Percentiles rank a stretch among this genome's conserved stretches.
Evolutionary conservation across 2,113 vertebrate species (phyloP).

Genomic region (Pedetes capensis): DNA sequence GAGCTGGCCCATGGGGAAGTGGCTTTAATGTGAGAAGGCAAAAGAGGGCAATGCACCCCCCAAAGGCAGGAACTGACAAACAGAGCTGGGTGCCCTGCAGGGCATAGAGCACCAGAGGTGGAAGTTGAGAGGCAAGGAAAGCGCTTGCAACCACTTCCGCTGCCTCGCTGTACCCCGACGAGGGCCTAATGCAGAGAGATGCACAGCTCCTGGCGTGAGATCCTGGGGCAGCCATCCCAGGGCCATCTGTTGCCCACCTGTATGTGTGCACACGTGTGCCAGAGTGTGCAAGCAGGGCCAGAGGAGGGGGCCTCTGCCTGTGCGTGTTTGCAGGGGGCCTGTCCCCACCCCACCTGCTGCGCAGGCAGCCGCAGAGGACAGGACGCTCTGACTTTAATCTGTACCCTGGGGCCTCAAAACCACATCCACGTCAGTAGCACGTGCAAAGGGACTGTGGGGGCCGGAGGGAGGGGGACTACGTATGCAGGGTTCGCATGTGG

Average conservation of each 20-base stretch:
- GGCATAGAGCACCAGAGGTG: neutral
- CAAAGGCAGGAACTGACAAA: neutral
- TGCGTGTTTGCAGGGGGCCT: neutral
- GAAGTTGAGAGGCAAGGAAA: neutral
- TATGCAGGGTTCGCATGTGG: neutral
- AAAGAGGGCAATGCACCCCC: neutral
- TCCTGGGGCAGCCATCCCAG: neutral
- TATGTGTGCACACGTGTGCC: too few relatives aligned
- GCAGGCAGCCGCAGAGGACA: slow-evolving; percentile 13
- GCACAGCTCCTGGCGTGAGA: neutral
- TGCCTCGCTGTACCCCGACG: neutral
- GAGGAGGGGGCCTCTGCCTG: neutral
- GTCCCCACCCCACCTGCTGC: neutral
- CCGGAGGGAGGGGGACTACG: neutral
- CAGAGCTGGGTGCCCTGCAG: neutral
- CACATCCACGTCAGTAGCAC: slow-evolving; percentile 43
- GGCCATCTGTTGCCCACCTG: neutral
- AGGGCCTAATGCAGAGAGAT: neutral
- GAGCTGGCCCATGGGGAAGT: neutral
- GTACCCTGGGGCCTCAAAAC: slow-evolving; percentile 55
- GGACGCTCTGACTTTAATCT: slow-evolving; percentile 46
- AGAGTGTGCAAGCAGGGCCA: neutral
- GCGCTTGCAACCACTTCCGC: neutral
- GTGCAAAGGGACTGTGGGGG: neutral
- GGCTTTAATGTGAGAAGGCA: slow-evolving; percentile 40